Evolutionary conservation across 2,113 vertebrate species (phyloP).

Genomic region (Sclerurus mexicanus): DNA sequence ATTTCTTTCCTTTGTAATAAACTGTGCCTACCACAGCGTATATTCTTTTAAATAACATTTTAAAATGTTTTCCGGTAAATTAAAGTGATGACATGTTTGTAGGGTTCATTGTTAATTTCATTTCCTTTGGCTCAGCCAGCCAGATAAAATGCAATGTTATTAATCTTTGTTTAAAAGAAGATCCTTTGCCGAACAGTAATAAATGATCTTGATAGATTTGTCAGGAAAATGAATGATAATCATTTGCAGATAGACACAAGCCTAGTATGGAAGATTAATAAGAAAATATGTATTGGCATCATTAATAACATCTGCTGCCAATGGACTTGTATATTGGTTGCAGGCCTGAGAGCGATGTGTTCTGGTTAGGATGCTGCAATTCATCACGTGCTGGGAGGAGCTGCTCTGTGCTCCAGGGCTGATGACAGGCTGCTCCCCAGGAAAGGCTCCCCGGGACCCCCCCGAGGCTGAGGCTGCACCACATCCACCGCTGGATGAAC

Average conservation of each 20-base stretch:
- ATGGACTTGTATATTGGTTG: slow-evolving; percentile 41
- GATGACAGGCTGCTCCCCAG: background rate
- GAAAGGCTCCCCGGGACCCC: background rate
- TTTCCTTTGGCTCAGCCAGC: slow-evolving; percentile 70
- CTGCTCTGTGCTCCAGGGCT: background rate
- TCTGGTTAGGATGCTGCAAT: slow-evolving; percentile 15
- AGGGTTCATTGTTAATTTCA: slow-evolving; percentile 71
- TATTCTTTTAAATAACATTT: slow-evolving; percentile 64
- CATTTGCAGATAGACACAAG: slow-evolving; percentile 68
- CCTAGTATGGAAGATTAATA: slow-evolving; percentile 65
- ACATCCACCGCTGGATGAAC: accelerated
- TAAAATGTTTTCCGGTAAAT: slow-evolving; percentile 66
- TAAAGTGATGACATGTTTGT: slow-evolving; percentile 68
- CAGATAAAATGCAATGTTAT: slow-evolving; percentile 60
- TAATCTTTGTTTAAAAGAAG: slow-evolving; percentile 70
- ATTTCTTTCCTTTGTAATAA: background rate
- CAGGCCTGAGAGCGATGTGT: background rate
- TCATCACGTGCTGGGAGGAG: background rate
- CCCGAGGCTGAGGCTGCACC: accelerated
- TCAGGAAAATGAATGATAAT: slow-evolving; percentile 72
- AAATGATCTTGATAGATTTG: slow-evolving; percentile 74
- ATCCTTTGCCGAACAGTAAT: slow-evolving; percentile 59
- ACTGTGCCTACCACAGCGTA: slow-evolving; percentile 10
- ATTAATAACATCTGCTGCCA: slow-evolving; percentile 69
- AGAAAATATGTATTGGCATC: slow-evolving; percentile 65